Evolutionary conservation across 2,113 vertebrate species (phyloP).

Genomic region (Megaceryle torquata): DNA sequence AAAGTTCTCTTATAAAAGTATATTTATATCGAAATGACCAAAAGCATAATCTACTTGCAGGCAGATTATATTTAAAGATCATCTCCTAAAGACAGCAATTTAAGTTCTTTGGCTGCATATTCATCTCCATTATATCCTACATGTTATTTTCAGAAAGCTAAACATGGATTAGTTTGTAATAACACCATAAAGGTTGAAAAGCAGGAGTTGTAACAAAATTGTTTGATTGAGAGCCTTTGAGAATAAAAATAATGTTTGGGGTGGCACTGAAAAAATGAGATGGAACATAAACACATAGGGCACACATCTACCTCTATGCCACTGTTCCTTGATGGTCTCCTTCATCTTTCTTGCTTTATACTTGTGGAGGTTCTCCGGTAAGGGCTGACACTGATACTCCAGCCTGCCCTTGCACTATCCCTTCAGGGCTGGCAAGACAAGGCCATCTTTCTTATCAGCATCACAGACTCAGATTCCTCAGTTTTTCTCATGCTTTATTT

Average conservation of each 20-base stretch:
- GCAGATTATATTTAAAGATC: conserved; percentile 2
- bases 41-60: neutral
- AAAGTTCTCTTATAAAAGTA: neutral
- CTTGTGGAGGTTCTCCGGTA: rapidly evolving
- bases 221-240: neutral
- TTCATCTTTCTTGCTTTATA: neutral
- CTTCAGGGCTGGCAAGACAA: rapidly evolving
- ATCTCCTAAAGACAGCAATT: neutral
- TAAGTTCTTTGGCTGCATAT: neutral
- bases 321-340: neutral
- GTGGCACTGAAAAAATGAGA: neutral
- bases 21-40: neutral
- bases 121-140: neutral
- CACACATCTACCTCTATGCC: rapidly evolving
- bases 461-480: neutral
- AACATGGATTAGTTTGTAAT: neutral
- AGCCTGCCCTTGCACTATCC: neutral
- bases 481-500: neutral
- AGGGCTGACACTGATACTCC: neutral
- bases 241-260: neutral
- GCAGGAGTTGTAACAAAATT: neutral
- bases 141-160: neutral
- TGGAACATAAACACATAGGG: neutral
- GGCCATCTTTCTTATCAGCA: rapidly evolving
- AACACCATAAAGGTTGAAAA: neutral